Conservation (phyloP, 2,888 invertebrate species). For the Drosophila nr. perissopoda region DNA sequence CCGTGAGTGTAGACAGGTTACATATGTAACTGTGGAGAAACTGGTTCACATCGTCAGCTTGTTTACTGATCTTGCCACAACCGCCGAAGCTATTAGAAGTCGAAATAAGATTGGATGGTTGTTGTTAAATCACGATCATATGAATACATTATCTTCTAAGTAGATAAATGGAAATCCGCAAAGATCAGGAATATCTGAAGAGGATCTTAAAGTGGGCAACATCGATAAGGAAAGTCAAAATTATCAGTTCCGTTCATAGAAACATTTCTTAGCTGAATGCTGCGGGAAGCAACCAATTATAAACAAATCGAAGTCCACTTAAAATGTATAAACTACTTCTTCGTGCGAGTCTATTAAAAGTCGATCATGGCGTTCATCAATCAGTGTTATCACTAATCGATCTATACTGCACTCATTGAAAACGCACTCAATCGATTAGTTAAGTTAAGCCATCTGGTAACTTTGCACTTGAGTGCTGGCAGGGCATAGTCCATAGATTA, state of each 20-base stretch:
- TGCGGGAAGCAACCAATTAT: background rate
- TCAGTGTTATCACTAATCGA: constrained; percentile 2
- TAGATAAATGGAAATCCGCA: background rate
- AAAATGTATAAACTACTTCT: background rate
- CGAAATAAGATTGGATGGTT: background rate
- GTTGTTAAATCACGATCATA: background rate
- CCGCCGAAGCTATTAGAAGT: background rate
- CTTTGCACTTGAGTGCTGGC: constrained; percentile 13
- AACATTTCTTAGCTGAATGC: background rate
- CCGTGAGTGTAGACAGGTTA: background rate
- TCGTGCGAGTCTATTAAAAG: background rate
- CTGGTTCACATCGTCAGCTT: background rate
- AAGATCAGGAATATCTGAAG: background rate
- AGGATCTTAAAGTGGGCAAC: background rate
- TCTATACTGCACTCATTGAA: background rate
- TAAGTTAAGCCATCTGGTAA: constrained; percentile 14
- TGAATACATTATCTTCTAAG: background rate
- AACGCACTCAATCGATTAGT: constrained; percentile 9
- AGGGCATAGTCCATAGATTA: background rate
- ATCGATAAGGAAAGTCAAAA: background rate
- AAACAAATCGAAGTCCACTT: background rate
- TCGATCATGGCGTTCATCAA: background rate
- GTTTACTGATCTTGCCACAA: background rate
- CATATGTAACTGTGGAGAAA: background rate
- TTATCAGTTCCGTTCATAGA: background rate